phyloP scores from a whole-genome alignment of 1,140 invertebrate species.

The Trichonephila inaurata region DNA sequence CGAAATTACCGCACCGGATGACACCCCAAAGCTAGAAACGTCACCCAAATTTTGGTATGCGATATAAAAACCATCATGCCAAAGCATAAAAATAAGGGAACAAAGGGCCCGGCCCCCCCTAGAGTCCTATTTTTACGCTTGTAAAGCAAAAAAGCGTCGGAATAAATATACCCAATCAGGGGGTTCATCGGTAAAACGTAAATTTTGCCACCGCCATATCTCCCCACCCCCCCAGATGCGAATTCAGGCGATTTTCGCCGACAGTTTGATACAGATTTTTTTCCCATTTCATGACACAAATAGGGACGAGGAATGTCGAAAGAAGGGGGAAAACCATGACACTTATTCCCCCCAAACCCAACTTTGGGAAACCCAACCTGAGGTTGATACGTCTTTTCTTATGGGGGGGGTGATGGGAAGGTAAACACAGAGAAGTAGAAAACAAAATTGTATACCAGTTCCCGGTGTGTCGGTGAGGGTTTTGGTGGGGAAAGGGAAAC shows the following conservation, averaged over 20 bases:
- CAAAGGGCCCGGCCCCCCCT: not conserved
- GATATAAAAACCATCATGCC: not conserved
- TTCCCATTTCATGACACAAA: conserved; percentile 9
- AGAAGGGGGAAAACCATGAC: not conserved
- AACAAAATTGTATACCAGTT: conserved; percentile 18
- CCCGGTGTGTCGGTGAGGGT: conserved; percentile 11
- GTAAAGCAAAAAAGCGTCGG: not conserved
- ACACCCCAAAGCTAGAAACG: no score
- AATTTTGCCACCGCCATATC: not conserved
- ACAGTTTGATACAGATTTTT: not conserved
- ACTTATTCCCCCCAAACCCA: no score
- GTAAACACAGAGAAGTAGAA: not conserved
- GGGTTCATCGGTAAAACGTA: not conserved
- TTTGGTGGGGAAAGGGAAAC: not conserved
- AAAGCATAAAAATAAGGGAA: not conserved
- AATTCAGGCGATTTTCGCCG: not conserved
- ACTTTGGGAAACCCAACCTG: not conserved
- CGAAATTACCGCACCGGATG: no score
- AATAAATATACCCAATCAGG: conserved; percentile 17
- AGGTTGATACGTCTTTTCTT: conserved; percentile 4
- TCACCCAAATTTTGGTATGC: no score
- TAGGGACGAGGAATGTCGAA: not conserved
- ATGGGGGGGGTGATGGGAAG: not conserved
- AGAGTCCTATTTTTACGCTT: not conserved
- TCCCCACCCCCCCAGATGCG: not conserved